Base-by-base conservation (phyloP, 2,888 invertebrate genomes). In the Amphipoea oculea region DNA sequence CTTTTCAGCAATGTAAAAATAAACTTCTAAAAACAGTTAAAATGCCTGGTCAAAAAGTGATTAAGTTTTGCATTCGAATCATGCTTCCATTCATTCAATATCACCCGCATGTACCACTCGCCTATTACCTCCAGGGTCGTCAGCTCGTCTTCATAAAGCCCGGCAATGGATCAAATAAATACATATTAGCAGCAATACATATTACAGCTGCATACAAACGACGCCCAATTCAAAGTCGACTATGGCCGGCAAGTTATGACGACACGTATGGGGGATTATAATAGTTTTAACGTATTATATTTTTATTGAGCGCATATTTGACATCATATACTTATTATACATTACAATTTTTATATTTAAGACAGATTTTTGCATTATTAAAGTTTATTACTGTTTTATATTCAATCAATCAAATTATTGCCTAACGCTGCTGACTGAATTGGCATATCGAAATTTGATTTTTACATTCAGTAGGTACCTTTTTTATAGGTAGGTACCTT, bases 121-220 rank as follows among this genome's bases (percentile, higher is more conserved):
- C 0, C 7, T n/a, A 45, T 11, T 36, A 45, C 36, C 12, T 78
- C 17, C 48, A 51, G 42, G 42, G 70, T 70, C 57, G 68, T 48
- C 62, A 54, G 20, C 77, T 77, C 45, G 23, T 57, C 68, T 66
- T n/a, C 45, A 67, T 17, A 48, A 17, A 23, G 36, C 23, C n/a
- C 51, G 62, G 40, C 77, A 76, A 68, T 86, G 68, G 71, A 85
- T 82, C 79, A 68, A 82, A 86, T 86, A 36, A 82, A 76, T 70
- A 76, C 67, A 65, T 76, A 14, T 48, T n/a, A 29, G 29, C 29
- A 29, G 29, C 29, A 29, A 29, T 29, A 29, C 29, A 29, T 29
- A 29, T 29, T 29, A 29, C 63, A n/a, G 42, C 63, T 54, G 86
- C 84, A 86, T 85, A 82, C 83, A 65, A 78, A 78, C 71, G 78